A percentile compares a stretch with the other conserved stretches of the same genome.
Evolutionary conservation across 2,888 invertebrate species (phyloP).

Genomic region (Drosophila diplacantha): DNA sequence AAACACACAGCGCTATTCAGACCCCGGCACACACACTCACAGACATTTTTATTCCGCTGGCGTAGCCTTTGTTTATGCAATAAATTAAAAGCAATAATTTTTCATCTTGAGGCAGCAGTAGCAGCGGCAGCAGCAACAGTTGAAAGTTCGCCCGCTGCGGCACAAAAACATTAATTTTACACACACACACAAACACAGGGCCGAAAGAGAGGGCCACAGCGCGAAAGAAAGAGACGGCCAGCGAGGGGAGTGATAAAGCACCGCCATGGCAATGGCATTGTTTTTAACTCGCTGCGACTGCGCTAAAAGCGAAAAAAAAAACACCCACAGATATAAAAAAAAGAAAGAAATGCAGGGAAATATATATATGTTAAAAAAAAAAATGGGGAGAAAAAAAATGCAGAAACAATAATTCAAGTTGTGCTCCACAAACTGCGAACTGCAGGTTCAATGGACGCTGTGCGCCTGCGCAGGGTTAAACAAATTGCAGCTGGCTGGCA

Average conservation of each 20-base stretch:
- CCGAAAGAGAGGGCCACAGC: conserved; percentile 9
- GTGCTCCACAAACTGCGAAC: conserved; percentile 61
- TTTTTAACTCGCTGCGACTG: conserved; percentile 68
- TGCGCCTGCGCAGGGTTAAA: conserved; percentile 69
- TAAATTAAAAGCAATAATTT: conserved; percentile 77
- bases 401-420: conserved; percentile 70
- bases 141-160: conserved; percentile 73
- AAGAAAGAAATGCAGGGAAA: conserved; percentile 2
- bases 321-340: neutral
- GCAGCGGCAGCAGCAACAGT: conserved; percentile 63
- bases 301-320: conserved; percentile 43
- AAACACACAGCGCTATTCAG: conserved; percentile 23
- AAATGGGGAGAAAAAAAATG: conserved; percentile 28
- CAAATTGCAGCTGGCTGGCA: conserved; percentile 54
- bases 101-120: conserved; percentile 74
- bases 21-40: conserved; percentile 33
- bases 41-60: conserved; percentile 46
- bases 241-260: conserved; percentile 67
- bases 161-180: conserved; percentile 71
- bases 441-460: conserved; percentile 71
- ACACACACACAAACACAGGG: conserved; percentile 30
- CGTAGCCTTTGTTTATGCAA: conserved; percentile 72
- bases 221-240: conserved; percentile 11
- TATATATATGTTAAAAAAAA: conserved; percentile 1
- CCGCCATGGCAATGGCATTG: conserved; percentile 69